Conservation (phyloP, 2,888 invertebrate species). For the Zeuzera pyrina region DNA sequence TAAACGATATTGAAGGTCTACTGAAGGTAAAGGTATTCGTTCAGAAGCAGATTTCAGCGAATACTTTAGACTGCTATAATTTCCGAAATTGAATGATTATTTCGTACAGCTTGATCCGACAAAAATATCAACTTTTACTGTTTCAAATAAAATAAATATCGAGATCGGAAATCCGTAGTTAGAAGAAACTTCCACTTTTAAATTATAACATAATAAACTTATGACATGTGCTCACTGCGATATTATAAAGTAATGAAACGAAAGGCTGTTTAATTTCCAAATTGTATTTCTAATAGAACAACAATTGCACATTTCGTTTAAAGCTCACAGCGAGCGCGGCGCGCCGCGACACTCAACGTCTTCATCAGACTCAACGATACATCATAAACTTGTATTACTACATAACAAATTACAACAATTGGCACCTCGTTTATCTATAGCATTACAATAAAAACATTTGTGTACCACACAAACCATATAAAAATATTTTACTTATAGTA, state of each 20-base stretch:
- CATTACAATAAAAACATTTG: conserved; percentile 64
- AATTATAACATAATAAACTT: too few relatives aligned
- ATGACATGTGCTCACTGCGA: too few relatives aligned
- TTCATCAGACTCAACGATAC: conserved; percentile 59
- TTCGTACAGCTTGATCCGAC: too few relatives aligned
- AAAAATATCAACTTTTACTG: too few relatives aligned
- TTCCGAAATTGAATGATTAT: too few relatives aligned
- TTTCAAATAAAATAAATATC: too few relatives aligned
- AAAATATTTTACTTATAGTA: conserved; percentile 66
- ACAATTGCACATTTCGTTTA: conserved; percentile 65
- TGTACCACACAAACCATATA: conserved; percentile 60
- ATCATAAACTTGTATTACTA: conserved; percentile 66
- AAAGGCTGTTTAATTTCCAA: conserved; percentile 35
- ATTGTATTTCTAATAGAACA: conserved; percentile 68
- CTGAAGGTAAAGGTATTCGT: too few relatives aligned
- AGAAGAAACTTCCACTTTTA: too few relatives aligned
- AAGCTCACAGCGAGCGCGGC: conserved; percentile 43
- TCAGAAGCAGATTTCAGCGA: too few relatives aligned
- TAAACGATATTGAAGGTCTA: too few relatives aligned
- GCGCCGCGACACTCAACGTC: conserved; percentile 10
- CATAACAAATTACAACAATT: conserved; percentile 72
- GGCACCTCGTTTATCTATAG: conserved; percentile 52
- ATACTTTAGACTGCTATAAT: too few relatives aligned
- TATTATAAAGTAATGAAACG: background rate
- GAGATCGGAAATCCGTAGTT: too few relatives aligned